Conservation (phyloP, 1,140 invertebrate genomes). For the Pachyrhynchus sulphureomaculatus region DNA sequence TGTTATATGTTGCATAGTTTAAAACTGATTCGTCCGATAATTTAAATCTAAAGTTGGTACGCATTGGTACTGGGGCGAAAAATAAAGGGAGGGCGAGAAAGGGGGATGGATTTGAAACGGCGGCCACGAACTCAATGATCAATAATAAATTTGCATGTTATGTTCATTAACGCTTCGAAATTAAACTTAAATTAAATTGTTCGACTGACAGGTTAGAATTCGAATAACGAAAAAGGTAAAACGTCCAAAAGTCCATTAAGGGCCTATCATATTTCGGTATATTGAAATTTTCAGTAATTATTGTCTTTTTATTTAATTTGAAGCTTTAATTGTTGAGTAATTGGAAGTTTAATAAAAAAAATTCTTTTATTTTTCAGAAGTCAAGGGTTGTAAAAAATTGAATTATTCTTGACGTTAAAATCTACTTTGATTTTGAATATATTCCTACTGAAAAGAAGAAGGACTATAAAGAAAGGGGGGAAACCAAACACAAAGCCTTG, state of each 20-base stretch:
- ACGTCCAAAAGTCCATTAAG: background rate
- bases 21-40: constrained; percentile 19
- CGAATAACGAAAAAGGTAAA: background rate
- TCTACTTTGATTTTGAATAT: too few relatives aligned
- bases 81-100: background rate
- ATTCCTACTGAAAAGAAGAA: too few relatives aligned
- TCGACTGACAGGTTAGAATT: constrained; percentile 24
- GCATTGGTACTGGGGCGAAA: constrained; percentile 20
- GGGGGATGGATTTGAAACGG: background rate
- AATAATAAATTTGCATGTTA: constrained; percentile 29
- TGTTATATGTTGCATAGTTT: constrained; percentile 17
- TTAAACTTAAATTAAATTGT: constrained; percentile 30
- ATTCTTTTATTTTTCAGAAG: too few relatives aligned
- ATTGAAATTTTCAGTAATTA: background rate
- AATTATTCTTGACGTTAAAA: too few relatives aligned
- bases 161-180: constrained; percentile 25
- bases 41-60: constrained; percentile 26
- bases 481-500: too few relatives aligned
- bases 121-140: constrained; percentile 1
- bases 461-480: too few relatives aligned
- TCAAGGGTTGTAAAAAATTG: too few relatives aligned
- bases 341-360: too few relatives aligned
- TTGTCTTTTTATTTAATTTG: background rate
- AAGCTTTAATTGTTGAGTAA: too few relatives aligned
- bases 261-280: background rate